Base-by-base conservation (phyloP, 2,888 invertebrate genomes). In the Polyommatus iphigenia region DNA sequence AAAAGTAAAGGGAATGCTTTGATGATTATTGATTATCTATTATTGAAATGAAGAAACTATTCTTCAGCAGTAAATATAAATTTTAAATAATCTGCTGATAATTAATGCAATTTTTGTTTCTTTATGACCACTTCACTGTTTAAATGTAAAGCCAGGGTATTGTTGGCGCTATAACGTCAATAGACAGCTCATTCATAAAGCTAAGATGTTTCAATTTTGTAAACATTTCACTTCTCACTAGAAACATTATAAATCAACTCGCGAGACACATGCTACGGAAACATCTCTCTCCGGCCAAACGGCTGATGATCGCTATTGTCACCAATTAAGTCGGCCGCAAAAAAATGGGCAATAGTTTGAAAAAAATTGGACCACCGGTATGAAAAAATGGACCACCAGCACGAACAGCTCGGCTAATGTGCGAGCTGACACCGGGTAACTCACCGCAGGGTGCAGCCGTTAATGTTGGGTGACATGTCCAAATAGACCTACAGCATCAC, bases 381-480 rank as follows among this genome's bases (percentile, higher is more conserved):
- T 86, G 81, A 88, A 85, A 88, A 75, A 75, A 50, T 81, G 81
- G 93, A 91, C 93, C 93, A 92, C 93, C 93, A 83, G 83, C 83
- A 87, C 86, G 81, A 87, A 92, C 91, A 93, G 91, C 92, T 91
- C 91, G 91, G 90, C 85, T 93, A 93, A 93, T 92, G 92, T 93
- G 90, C 85, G 87, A 91, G 92, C 89, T 93, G 93, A 93, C 92
- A 91, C 87, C 83, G 78, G 80, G 76, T 79, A 87, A 88, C 86
- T 86, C 75, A 87, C 92, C 88, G 83, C 91, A 88, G 92, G 91
- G 91, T 86, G 89, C 88, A 80, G 79, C 80, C 81, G 84, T 84
- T 86, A 88, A 88, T 88, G 86, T 86, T 84, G 84, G 84, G 82
- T 80, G 84, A 86, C 82, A 84, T 90, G 91, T 91, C 91, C 90